These are phyloP conservation scores for Ptychobarbus kaznakovi DNA, from an alignment of 2,797 vertebrate species.

Conservation along the genomic window DNA sequence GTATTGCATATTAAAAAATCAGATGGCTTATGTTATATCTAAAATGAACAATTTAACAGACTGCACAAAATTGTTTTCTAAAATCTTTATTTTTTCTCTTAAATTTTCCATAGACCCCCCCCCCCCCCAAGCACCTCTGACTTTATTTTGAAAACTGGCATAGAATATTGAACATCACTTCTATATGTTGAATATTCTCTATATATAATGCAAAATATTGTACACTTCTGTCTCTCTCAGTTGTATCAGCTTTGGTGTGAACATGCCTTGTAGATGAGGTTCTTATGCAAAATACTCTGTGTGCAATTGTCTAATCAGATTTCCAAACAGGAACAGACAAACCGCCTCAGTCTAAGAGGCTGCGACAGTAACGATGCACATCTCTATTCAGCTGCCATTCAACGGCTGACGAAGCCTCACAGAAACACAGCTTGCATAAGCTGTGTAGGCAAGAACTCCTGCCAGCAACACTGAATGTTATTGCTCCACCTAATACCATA, in stretches of 20 bases:
- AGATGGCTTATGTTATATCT: too few species aligned
- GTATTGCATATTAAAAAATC: too few species aligned
- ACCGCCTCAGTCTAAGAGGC: background rate
- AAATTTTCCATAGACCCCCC: background rate
- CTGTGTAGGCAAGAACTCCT: conserved; percentile 9
- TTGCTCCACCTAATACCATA: background rate
- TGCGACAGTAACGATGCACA: background rate
- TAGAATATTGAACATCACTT: background rate
- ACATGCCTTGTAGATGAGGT: conserved; percentile 3
- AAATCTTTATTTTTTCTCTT: background rate
- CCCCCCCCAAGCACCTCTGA: background rate
- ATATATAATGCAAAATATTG: background rate
- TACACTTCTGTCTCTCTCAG: background rate
- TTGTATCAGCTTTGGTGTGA: conserved; percentile 1
- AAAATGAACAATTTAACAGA: too few species aligned
- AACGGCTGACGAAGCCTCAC: conserved; percentile 18
- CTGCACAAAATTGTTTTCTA: too few species aligned
- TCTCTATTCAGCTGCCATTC: conserved; percentile 25
- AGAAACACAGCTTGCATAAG: conserved; percentile 13
- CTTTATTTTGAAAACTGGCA: background rate
- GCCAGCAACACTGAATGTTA: conserved; percentile 13
- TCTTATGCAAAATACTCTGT: background rate
- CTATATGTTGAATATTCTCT: background rate
- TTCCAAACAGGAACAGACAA: conserved; percentile 6
- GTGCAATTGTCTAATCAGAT: background rate